phyloP scores from a whole-genome alignment of 2,888 invertebrate species.

The Tholera decimalis region DNA sequence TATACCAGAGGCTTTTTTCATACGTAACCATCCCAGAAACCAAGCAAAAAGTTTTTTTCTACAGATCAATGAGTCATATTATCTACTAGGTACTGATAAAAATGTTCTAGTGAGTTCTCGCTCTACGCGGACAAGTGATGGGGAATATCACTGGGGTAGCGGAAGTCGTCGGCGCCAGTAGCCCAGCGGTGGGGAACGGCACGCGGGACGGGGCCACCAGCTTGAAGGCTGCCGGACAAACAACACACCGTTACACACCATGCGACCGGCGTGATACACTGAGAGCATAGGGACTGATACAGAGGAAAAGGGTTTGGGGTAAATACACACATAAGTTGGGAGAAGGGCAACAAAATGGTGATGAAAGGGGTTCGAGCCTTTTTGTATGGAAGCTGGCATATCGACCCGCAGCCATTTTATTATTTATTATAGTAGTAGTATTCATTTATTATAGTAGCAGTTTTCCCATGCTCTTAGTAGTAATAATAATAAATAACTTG shows the following conservation, averaged over 20 bases:
- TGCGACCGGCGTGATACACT: background rate
- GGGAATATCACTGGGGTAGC: conserved; percentile 27
- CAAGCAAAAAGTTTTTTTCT: background rate
- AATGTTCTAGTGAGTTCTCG: conserved; percentile 40
- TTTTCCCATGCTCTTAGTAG: too few species aligned
- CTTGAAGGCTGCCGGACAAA: conserved; percentile 48
- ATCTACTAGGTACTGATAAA: conserved; percentile 4
- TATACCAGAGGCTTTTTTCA: background rate
- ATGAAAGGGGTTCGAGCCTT: too few species aligned
- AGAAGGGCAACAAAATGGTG: too few species aligned
- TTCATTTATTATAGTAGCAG: too few species aligned
- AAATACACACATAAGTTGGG: too few species aligned
- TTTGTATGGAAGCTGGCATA: too few species aligned
- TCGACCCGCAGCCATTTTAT: too few species aligned
- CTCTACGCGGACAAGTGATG: conserved; percentile 48
- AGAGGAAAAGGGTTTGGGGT: too few species aligned
- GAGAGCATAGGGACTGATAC: background rate
- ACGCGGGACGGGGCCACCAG: conserved; percentile 11
- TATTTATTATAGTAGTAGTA: too few species aligned
- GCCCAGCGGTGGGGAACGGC: conserved; percentile 33
- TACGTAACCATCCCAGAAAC: background rate
- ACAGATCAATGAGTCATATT: conserved; percentile 8
- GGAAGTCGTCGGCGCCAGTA: conserved; percentile 25
- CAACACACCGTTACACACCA: conserved; percentile 34
- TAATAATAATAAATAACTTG: too few species aligned